phyloP scores from a whole-genome alignment of 2,888 invertebrate genomes.

The Glomeris marginata region DNA sequence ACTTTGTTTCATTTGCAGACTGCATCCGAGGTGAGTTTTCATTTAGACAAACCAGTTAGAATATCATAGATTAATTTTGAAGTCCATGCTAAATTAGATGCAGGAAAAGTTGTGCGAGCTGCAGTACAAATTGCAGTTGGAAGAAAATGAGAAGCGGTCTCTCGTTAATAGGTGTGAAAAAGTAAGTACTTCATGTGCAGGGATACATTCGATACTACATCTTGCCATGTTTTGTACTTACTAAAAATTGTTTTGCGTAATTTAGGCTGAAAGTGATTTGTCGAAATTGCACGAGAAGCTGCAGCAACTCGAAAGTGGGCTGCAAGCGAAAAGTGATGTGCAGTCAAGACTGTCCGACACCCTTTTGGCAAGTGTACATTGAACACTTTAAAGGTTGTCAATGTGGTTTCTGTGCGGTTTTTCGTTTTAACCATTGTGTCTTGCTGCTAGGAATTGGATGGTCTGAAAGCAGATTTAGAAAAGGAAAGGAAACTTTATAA shows the following conservation, averaged over 20 bases:
- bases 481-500: slow-evolving; percentile 27
- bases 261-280: neutral
- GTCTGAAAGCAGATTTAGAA: slow-evolving; percentile 21
- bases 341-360: neutral
- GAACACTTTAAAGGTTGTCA: too few species aligned
- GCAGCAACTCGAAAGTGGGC: neutral
- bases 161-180: slow-evolving; percentile 17
- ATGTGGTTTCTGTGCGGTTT: too few species aligned
- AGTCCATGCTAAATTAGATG: slow-evolving; percentile 13
- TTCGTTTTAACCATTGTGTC: too few species aligned
- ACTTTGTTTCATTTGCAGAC: too few species aligned
- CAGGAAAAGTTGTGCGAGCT: slow-evolving; percentile 18
- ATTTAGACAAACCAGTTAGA: neutral
- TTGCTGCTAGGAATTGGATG: slow-evolving; percentile 21
- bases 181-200: slow-evolving; percentile 11
- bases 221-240: neutral
- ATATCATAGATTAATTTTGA: neutral
- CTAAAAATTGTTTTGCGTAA: neutral
- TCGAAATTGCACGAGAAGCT: neutral
- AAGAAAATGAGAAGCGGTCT: slow-evolving; percentile 18
- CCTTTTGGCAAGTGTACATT: neutral
- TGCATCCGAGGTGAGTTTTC: too few species aligned
- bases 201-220: too few species aligned
- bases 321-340: neutral
- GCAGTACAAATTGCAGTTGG: slow-evolving; percentile 17